phyloP scores from a whole-genome alignment of 2,113 vertebrate species.

The Galeopterus variegatus region DNA sequence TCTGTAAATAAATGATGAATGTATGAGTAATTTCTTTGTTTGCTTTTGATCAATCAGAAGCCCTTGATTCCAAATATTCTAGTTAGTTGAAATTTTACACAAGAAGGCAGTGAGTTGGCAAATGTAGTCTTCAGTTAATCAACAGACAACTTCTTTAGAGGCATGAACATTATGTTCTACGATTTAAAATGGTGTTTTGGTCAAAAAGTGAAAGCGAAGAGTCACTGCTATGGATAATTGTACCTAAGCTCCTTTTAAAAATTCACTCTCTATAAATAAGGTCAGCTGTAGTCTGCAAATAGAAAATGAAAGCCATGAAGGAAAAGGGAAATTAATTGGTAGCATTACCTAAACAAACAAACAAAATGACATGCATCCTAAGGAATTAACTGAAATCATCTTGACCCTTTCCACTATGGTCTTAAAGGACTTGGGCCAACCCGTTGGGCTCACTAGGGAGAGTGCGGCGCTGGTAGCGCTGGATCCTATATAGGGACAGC shows the following conservation, averaged over 20 bases:
- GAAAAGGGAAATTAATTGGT: background rate
- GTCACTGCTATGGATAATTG: background rate
- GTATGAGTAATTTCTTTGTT: background rate
- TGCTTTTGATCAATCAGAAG: background rate
- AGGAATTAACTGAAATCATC: slow-evolving; percentile 20
- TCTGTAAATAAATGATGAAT: background rate
- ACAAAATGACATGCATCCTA: background rate
- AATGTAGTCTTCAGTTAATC: background rate
- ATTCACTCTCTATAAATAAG: background rate
- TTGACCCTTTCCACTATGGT: background rate
- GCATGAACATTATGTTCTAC: background rate
- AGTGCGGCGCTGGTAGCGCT: too few species aligned
- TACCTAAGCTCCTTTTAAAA: background rate
- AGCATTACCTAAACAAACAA: background rate
- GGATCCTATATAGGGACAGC: too few species aligned
- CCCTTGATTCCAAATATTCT: background rate
- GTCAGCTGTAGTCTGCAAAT: background rate
- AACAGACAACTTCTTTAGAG: slow-evolving; percentile 33
- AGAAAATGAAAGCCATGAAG: slow-evolving; percentile 7
- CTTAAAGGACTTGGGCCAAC: background rate
- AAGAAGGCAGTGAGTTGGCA: background rate
- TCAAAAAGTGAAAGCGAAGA: slow-evolving; percentile 1
- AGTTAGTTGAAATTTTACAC: slow-evolving; percentile 28
- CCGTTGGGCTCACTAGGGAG: too few species aligned
- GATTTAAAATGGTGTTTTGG: slow-evolving; percentile 1